Base-by-base conservation (phyloP, 2,797 vertebrate genomes). In the Eurystomus glaucurus region DNA sequence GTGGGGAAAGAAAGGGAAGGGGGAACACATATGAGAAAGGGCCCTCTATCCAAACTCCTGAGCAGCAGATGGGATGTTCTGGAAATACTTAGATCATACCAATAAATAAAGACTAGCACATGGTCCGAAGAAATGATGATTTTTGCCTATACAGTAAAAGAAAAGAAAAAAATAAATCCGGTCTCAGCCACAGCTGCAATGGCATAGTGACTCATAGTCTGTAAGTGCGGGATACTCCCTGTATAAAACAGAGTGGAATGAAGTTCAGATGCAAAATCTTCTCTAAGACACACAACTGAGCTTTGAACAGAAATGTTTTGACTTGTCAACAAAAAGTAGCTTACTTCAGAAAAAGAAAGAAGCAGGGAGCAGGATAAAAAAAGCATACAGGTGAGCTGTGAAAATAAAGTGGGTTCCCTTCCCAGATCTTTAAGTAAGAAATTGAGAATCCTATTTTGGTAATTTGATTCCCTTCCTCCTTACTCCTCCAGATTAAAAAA, bases 211-310 rank as follows among this genome's bases (percentile, higher is more conserved):
- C 81, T 97, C 97, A 95, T 28, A 74, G 64, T 61, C 84, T 92
- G 68, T 57, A n/a, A 97, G 84, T 80, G 57, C 87, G 88, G 93
- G 97, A 88, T 96, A 78, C 90, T 93, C 93, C 94, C 84, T 89
- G 89, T 89, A 19, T 79, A 82, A 95, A 91, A 87, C 39, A 31
- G 60, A 92, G 50, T 65, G 92, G 81, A 93, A 92, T 80, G 68
- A 96, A 35, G 16, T 76, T 97, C 74, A 65, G 35, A 93, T 16
- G 28, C 68, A 92, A 93, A 88, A 89, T 54, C 86, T 90, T 95
- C 76, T 20, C 45, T 72, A 87, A 94, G 62, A 89, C 43, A 75
- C 70, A 60, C 35, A 57, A n/a, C 43, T 68, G 52, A 85, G 64
- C 81, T 89, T 92, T 84, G 52, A 87, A 82, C 62, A 74, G 57